phyloP scores from a whole-genome alignment of 2,888 invertebrate species.

The Sisyra nigra region DNA sequence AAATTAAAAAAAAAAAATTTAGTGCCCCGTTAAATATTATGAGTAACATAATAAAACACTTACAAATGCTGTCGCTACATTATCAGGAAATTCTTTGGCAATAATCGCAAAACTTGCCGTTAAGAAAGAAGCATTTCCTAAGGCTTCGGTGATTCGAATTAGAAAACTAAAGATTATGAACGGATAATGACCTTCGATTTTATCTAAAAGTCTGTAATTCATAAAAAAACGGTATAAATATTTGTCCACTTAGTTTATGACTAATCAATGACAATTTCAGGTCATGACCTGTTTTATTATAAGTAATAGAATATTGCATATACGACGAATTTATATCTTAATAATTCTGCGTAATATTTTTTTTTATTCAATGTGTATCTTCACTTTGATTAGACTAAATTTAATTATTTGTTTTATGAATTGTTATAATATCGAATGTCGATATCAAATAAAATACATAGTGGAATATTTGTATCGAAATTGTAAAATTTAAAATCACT shows the following conservation, averaged over 20 bases:
- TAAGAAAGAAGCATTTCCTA: slow-evolving; percentile 74
- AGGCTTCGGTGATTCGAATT: slow-evolving; percentile 65
- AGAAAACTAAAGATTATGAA: slow-evolving; percentile 66
- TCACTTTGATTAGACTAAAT: no score
- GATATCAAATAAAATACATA: no score
- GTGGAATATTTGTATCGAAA: no score
- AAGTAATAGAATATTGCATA: not conserved
- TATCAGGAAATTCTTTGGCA: slow-evolving; percentile 74
- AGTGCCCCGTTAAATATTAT: not conserved
- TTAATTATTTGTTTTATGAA: no score
- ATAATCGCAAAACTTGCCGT: slow-evolving; percentile 79
- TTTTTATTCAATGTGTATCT: no score
- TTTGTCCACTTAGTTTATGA: not conserved
- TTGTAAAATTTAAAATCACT: no score
- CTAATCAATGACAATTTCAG: not conserved
- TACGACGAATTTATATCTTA: not conserved
- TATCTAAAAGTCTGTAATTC: slow-evolving; percentile 45
- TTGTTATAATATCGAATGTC: no score
- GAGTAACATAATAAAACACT: slow-evolving; percentile 24
- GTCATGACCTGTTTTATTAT: not conserved
- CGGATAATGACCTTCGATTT: slow-evolving; percentile 47
- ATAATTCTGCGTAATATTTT: not conserved
- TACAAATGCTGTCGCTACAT: slow-evolving; percentile 73
- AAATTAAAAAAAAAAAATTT: slow-evolving; percentile 13
- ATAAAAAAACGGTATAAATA: not conserved